Percentiles rank a stretch among this genome's conserved stretches.
These are phyloP conservation scores for Deilephila elpenor DNA, from an alignment of 2,888 invertebrate species.

Conservation along the genomic window DNA sequence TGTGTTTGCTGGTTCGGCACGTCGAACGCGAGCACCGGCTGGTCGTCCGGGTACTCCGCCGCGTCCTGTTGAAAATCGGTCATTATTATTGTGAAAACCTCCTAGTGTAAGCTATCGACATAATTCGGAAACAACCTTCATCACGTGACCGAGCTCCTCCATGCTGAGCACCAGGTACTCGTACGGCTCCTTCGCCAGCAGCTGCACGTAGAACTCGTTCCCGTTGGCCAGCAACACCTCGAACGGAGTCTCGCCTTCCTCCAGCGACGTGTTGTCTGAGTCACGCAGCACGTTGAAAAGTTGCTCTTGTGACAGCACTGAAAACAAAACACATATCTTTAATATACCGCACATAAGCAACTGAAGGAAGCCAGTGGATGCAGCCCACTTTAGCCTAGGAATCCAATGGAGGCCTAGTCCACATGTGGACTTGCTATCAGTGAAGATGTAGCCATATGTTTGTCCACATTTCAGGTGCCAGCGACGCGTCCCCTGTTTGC, in stretches of 20 bases:
- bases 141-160: not conserved
- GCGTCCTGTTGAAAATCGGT: too few species aligned
- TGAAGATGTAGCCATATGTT: too few species aligned
- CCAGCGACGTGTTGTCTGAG: not conserved
- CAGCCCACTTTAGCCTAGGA: too few species aligned
- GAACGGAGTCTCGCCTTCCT: constrained; percentile 2
- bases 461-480: not conserved
- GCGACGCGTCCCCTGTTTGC: not conserved
- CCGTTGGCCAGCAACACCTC: not conserved
- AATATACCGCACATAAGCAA: not conserved
- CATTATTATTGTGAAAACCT: not conserved
- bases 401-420: too few species aligned
- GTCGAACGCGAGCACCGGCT: not conserved
- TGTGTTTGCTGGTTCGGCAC: not conserved
- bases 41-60: too few species aligned
- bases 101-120: not conserved
- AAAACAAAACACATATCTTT: not conserved
- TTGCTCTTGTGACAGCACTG: not conserved
- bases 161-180: constrained; percentile 6
- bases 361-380: too few species aligned
- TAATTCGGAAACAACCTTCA: not conserved
- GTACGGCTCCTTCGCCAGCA: not conserved
- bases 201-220: not conserved
- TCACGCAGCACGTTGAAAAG: not conserved
- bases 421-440: too few species aligned